Evolutionary conservation across 2,888 invertebrate genomes (phyloP), one percentile per base, ranked within the genome.

Genomic region (Tricholauxania praeusta): DNA sequence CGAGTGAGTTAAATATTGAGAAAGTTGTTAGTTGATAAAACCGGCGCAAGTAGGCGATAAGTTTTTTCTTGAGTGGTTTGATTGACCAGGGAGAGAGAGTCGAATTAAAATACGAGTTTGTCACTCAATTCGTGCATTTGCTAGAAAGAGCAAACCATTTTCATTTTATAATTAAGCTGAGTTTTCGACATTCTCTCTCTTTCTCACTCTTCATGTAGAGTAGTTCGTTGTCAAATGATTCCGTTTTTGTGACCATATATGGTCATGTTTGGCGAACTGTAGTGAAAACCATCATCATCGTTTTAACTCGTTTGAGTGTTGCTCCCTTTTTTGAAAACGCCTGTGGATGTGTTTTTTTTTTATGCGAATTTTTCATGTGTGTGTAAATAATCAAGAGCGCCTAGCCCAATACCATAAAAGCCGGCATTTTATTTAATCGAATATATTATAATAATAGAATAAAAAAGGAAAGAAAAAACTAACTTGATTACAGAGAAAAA

Each of bases 201-300:
- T 22, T 49, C 69, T 48, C 53, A 12, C 12, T 28, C n/a, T 73
- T 49, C 49, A 72, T 32, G 15, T 32, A 62, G 74, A 74, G 49
- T 60, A 3, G 12, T 48, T 52, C 59, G 64, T 59, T 60, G 19
- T 69, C 32, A 63, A 51, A 73, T 73, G 75, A 72, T 79, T 79
- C 84, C 81, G 83, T 78, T 85, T 86, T 85, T 84, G 84, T 86
- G 86, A 84, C 86, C 86, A 86, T 86, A 86, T 86, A 86, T 86
- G 86, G 86, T 83, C 84, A 86, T 86, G 84, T 86, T 86, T 86
- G 76, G 78, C 78, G 78, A 76, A 70, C 76, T 12, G 78, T 73
- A 72, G 73, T 65, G 60, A 76, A 77, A 75, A 77, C 75, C 75
- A 69, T 75, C 62, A 73, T 69, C 60, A 59, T 67, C 57, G 71